These are phyloP conservation scores for Conistra vaccinii DNA, from an alignment of 2,888 invertebrate species.

Conservation along the genomic window DNA sequence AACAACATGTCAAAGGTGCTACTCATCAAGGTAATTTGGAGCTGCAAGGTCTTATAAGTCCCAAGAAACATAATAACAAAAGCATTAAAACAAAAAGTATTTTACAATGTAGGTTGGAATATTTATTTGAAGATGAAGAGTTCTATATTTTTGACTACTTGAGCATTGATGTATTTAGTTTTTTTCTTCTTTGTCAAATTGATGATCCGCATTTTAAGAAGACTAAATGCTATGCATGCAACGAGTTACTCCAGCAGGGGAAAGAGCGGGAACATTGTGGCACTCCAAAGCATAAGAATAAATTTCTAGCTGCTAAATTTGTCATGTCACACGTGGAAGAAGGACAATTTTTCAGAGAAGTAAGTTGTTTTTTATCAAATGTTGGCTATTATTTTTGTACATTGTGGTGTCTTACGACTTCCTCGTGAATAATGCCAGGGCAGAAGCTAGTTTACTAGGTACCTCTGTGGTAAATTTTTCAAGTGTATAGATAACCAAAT, in stretches of 20 bases:
- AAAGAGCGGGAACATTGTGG: slow-evolving; percentile 71
- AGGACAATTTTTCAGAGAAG: slow-evolving; percentile 78
- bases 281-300: slow-evolving; percentile 69
- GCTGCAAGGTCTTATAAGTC: slow-evolving; percentile 68
- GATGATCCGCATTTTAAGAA: slow-evolving; percentile 63
- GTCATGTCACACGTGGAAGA: slow-evolving; percentile 46
- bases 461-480: background rate
- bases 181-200: slow-evolving; percentile 68
- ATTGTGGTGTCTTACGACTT: too few species aligned
- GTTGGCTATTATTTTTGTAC: too few species aligned
- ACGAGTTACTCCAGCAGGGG: slow-evolving; percentile 61
- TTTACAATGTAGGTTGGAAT: slow-evolving; percentile 37
- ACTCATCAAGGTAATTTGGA: slow-evolving; percentile 75
- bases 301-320: slow-evolving; percentile 69
- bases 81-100: slow-evolving; percentile 26
- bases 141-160: slow-evolving; percentile 69
- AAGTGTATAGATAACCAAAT: background rate
- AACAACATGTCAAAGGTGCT: slow-evolving; percentile 73
- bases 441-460: too few species aligned
- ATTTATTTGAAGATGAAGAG: slow-evolving; percentile 42
- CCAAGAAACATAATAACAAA: slow-evolving; percentile 44
- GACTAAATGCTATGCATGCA: slow-evolving; percentile 77
- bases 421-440: too few species aligned
- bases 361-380: slow-evolving; percentile 53
- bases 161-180: slow-evolving; percentile 66